A percentile compares a stretch with the other conserved stretches of the same genome.
Conservation (phyloP, 1,140 invertebrate genomes). For the Bicyclus anynana region DNA sequence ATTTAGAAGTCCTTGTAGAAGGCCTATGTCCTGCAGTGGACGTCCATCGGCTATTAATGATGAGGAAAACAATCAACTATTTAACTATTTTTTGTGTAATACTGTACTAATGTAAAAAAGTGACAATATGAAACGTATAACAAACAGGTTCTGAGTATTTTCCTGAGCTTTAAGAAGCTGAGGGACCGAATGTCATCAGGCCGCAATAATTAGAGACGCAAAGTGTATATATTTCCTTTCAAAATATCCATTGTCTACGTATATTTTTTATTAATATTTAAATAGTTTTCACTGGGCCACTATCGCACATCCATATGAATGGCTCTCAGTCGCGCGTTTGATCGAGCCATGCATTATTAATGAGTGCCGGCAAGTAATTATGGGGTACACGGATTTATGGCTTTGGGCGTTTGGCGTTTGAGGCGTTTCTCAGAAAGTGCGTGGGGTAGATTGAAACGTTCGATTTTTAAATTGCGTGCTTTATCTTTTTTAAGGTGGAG, state of each 20-base stretch:
- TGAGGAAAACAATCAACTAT: too few relatives aligned
- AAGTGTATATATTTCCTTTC: too few relatives aligned
- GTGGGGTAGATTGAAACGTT: slow-evolving; percentile 23
- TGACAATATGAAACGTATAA: too few relatives aligned
- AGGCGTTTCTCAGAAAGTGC: slow-evolving; percentile 26
- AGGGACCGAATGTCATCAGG: too few relatives aligned
- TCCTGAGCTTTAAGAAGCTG: too few relatives aligned
- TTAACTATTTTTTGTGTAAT: too few relatives aligned
- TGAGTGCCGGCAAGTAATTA: slow-evolving; percentile 61
- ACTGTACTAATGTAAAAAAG: too few relatives aligned
- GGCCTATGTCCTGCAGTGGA: too few relatives aligned
- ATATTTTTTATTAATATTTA: background rate
- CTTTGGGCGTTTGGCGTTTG: slow-evolving; percentile 30
- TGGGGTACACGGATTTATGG: slow-evolving; percentile 50
- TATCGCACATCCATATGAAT: slow-evolving; percentile 21
- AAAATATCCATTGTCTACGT: background rate
- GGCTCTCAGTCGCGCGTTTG: slow-evolving; percentile 43
- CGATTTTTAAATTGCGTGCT: slow-evolving; percentile 18
- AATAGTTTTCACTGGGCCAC: background rate
- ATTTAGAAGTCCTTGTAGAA: too few relatives aligned
- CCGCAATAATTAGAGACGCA: too few relatives aligned
- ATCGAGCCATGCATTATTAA: slow-evolving; percentile 74
- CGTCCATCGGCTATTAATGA: too few relatives aligned
- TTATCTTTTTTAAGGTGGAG: slow-evolving; percentile 1
- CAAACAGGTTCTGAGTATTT: too few relatives aligned